Evolutionary conservation across 2,113 vertebrate genomes (phyloP).

Genomic region (Nematolebias whitei): DNA sequence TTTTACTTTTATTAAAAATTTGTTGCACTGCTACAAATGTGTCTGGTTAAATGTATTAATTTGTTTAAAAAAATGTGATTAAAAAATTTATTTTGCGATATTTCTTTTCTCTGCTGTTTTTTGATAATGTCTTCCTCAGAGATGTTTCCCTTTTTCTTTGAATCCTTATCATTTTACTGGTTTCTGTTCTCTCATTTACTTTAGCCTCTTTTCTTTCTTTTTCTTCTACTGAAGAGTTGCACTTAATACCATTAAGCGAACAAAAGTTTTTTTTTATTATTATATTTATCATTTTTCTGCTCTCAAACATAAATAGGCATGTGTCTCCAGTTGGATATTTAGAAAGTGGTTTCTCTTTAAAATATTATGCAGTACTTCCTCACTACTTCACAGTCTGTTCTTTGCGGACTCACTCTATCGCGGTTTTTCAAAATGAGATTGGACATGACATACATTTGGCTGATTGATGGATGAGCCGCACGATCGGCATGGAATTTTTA

Average conservation of each 20-base stretch:
- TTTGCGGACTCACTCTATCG: no score
- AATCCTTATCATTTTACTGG: background rate
- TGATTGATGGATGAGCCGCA: no score
- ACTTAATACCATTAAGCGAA: slow-evolving; percentile 3
- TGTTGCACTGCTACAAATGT: background rate
- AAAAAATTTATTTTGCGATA: no score
- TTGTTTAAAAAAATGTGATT: slow-evolving; percentile 8
- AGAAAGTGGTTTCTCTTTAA: background rate
- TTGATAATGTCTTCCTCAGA: background rate
- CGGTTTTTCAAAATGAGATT: no score
- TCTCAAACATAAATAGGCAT: background rate
- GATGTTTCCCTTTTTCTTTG: background rate
- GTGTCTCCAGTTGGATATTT: background rate
- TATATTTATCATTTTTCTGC: slow-evolving; percentile 11
- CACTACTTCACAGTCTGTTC: no score
- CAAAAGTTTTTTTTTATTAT: background rate
- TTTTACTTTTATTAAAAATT: no score
- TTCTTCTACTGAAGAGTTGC: background rate
- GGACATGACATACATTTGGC: no score
- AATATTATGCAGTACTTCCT: no score
- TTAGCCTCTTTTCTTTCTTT: slow-evolving; percentile 1
- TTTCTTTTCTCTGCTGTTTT: background rate
- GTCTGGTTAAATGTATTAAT: background rate
- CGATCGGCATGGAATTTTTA: no score
- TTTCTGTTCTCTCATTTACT: slow-evolving; percentile 8